phyloP scores from a whole-genome alignment of 2,888 invertebrate species.

The Drosophila mercatorum region DNA sequence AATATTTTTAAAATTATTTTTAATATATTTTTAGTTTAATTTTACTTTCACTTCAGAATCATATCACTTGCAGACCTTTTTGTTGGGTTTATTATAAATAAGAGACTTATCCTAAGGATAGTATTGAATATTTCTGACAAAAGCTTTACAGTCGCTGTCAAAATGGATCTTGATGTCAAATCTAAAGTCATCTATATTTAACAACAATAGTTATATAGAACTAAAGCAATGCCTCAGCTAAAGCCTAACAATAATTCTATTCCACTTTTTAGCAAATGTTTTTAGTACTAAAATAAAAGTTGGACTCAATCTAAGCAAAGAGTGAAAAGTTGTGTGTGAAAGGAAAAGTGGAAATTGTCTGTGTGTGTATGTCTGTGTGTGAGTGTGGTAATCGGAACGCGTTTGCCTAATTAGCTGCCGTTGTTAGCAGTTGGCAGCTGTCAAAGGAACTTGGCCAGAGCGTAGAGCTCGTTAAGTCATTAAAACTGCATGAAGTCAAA shows the following conservation, averaged over 20 bases:
- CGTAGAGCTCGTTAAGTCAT: conserved; percentile 77
- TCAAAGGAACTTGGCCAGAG: conserved; percentile 67
- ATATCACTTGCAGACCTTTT: too few relatives aligned
- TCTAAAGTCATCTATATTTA: not conserved
- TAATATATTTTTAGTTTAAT: too few relatives aligned
- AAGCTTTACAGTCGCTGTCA: too few relatives aligned
- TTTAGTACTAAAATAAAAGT: not conserved
- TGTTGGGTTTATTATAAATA: too few relatives aligned
- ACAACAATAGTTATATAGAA: not conserved
- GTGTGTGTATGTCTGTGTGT: not conserved
- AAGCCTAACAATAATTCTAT: not conserved
- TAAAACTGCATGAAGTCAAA: conserved; percentile 81
- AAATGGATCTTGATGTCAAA: not conserved
- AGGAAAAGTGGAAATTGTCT: conserved; percentile 69
- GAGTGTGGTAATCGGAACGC: conserved; percentile 70
- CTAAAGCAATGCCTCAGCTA: too few relatives aligned
- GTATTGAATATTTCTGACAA: too few relatives aligned
- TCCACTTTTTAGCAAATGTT: conserved; percentile 6
- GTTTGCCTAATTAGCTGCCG: conserved; percentile 74
- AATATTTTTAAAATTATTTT: too few relatives aligned
- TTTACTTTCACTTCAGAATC: too few relatives aligned
- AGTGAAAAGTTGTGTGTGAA: conserved; percentile 35
- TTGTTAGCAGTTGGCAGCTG: conserved; percentile 44
- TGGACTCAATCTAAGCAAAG: not conserved
- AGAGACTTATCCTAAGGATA: too few relatives aligned